A percentile compares a stretch with the other conserved stretches of the same genome.
These are phyloP conservation scores for Sipha flava DNA, from an alignment of 1,140 invertebrate species.

Conservation along the genomic window DNA sequence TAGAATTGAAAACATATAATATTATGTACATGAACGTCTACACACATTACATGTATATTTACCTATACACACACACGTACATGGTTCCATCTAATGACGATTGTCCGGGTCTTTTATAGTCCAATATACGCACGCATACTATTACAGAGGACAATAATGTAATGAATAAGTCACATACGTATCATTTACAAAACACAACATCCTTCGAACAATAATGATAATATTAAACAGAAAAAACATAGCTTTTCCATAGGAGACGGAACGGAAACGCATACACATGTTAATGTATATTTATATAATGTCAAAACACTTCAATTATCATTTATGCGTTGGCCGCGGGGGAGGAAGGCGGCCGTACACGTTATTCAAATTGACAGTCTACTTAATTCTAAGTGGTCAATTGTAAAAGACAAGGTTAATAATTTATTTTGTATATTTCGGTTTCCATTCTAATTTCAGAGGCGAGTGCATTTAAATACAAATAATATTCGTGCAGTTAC, in stretches of 20 bases:
- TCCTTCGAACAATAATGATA: conserved; percentile 23
- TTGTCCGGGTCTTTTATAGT: conserved; percentile 30
- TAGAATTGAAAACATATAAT: neutral
- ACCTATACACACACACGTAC: neutral
- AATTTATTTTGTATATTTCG: neutral
- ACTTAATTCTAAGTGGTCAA: conserved; percentile 30
- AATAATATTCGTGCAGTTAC: neutral
- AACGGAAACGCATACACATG: conserved; percentile 19
- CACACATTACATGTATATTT: neutral
- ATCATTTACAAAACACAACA: conserved; percentile 22
- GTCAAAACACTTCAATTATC: conserved; percentile 26
- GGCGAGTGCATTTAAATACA: neutral
- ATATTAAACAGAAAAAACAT: neutral
- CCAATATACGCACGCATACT: conserved; percentile 10
- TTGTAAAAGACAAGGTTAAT: conserved; percentile 10
- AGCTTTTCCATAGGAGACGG: conserved; percentile 6
- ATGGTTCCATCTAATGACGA: conserved; percentile 3
- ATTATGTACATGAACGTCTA: neutral
- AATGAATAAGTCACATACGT: conserved; percentile 27
- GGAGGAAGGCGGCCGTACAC: neutral
- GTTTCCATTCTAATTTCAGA: neutral
- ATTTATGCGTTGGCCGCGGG: neutral
- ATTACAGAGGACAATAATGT: conserved; percentile 13
- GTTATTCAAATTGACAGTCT: conserved; percentile 4
- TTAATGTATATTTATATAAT: conserved; percentile 23